Base-by-base conservation (phyloP, 2,113 vertebrate genomes). In the Megaceryle maxima region DNA sequence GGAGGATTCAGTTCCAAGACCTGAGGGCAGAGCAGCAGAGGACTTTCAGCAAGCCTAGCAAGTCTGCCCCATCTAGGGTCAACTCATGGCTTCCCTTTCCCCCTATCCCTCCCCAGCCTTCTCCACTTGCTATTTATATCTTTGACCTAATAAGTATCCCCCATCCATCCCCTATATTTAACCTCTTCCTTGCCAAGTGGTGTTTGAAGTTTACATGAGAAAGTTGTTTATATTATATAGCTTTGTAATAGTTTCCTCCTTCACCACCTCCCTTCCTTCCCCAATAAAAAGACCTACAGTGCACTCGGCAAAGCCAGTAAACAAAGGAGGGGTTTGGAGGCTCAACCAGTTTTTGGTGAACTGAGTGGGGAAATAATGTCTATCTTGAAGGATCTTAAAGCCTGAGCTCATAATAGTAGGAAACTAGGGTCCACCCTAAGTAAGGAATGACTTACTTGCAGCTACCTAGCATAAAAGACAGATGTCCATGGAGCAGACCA, bases 231-330 rank as follows among this genome's bases (percentile, higher is more conserved):
- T 92, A 26, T 94, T 91, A 53, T 72, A 94, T 43, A 55, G 73
- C 63, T 95, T 96, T 94, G 96, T 94, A 93, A 70, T 20, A 63
- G 81, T 83, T 97, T 93, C 96, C 88, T 93, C 90, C 94, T 80
- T 83, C 51, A 80, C 70, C 94, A 55, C 91, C 96, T 95, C 94
- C 96, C 94, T 94, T 96, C 95, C 96, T 95, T 93, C 96, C 96
- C 96, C 92, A 79, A 20, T 92, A 95, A 94, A 92, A 95, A 92
- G 64, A 33, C 67, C 78, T 51, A 69, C 0, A 1, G 80, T 6
- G 1, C 3, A 25, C 77, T 91, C 2, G 19, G 94, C 70, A 87
- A 91, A 87, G 50, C 55, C 62, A 2, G 25, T 91, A 94, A 94
- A 96, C 92, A 94, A 92, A 94, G 57, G 48, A 75, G 85, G 51